Percentiles rank a stretch among this genome's conserved stretches.
Evolutionary conservation across 2,797 vertebrate genomes (phyloP).

Genomic region (Poecile montanus): DNA sequence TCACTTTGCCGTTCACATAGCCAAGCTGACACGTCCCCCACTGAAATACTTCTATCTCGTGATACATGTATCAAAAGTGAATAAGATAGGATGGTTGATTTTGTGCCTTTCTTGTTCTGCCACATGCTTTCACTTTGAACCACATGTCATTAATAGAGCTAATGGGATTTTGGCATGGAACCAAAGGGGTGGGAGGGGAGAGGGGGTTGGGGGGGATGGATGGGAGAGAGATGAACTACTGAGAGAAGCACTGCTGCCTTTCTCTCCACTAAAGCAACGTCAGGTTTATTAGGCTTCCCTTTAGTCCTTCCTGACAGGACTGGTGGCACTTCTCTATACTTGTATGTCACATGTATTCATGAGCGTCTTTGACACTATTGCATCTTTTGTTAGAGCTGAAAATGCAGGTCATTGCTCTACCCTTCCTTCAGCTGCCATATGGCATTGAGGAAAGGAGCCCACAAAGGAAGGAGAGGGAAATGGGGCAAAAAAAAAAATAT

Average conservation of each 20-base stretch:
- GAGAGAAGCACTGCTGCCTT: conserved; percentile 36
- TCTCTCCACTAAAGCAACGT: conserved; percentile 50
- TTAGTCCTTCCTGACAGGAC: conserved; percentile 64
- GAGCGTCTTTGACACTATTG: conserved; percentile 67
- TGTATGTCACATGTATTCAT: conserved; percentile 74
- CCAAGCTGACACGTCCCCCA: not conserved
- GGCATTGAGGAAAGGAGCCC: conserved; percentile 77
- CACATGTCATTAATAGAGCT: conserved; percentile 73
- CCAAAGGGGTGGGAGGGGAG: conserved; percentile 34
- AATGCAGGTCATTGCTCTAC: conserved; percentile 70
- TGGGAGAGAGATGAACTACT: conserved; percentile 31
- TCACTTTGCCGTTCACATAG: not conserved
- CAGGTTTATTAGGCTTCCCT: conserved; percentile 61
- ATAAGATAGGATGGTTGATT: conserved; percentile 42
- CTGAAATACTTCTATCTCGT: conserved; percentile 35
- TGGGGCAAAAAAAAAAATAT: not conserved
- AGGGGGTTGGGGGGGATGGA: not conserved
- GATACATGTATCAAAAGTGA: conserved; percentile 55
- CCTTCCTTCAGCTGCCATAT: conserved; percentile 82
- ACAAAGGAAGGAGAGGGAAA: conserved; percentile 67
- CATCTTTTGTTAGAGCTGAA: conserved; percentile 78
- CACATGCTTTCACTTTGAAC: conserved; percentile 65
- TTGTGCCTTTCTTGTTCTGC: conserved; percentile 70
- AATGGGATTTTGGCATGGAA: conserved; percentile 74
- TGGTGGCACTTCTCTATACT: conserved; percentile 59